Conservation (phyloP, 1,140 invertebrate genomes). For the Nylanderia fulva region DNA sequence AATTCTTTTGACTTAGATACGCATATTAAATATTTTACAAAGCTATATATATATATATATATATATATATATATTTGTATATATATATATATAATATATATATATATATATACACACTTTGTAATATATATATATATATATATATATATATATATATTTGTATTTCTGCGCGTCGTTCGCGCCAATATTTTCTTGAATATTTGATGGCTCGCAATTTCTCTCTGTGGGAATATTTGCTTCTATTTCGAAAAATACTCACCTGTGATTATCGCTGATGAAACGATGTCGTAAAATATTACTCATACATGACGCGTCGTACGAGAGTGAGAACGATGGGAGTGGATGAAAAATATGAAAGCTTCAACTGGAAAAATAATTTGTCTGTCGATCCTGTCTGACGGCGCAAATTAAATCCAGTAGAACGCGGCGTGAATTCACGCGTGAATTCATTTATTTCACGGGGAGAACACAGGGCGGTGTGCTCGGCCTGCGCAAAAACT, state of each 20-base stretch:
- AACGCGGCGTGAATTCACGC: slow-evolving; percentile 45
- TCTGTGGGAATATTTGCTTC: slow-evolving; percentile 4
- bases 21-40: not conserved
- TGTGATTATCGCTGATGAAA: slow-evolving; percentile 33
- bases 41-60: not conserved
- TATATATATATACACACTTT: not conserved
- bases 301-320: not conserved
- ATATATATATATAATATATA: not conserved
- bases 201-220: not conserved
- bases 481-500: slow-evolving; percentile 1
- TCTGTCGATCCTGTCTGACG: slow-evolving; percentile 17
- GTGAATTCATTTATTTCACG: slow-evolving; percentile 47
- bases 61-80: not conserved
- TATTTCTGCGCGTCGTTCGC: not conserved
- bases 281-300: slow-evolving; percentile 37
- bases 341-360: slow-evolving; percentile 38
- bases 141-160: not conserved
- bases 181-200: not conserved
- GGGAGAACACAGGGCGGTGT: not conserved
- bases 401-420: slow-evolving; percentile 54
- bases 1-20: not conserved
- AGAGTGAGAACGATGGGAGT: slow-evolving; percentile 16
- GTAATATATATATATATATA: not conserved
- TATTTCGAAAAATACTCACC: slow-evolving; percentile 9
- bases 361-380: slow-evolving; percentile 34